Percentiles rank a stretch among this genome's conserved stretches.
Evolutionary conservation across 53 echinoderm and acorn worm genomes (phyloP).

Genomic region (Temnopleurus reevesii): DNA sequence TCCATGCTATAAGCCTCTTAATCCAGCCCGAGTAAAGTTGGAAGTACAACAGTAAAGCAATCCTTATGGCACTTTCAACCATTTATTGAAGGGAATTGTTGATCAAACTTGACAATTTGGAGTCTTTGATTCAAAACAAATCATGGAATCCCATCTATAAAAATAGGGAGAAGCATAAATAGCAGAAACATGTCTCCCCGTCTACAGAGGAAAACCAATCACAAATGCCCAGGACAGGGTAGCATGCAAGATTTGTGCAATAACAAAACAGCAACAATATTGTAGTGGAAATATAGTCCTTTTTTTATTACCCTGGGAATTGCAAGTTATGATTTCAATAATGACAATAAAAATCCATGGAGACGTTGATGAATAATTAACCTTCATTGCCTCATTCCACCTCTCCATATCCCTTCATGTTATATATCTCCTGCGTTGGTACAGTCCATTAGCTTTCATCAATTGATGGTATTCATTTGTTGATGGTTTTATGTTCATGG

Average conservation of each 20-base stretch:
- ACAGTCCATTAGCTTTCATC: background rate
- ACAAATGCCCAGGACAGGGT: no score
- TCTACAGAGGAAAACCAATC: no score
- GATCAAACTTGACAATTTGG: background rate
- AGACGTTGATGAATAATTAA: background rate
- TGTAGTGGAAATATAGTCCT: no score
- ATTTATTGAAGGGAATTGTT: background rate
- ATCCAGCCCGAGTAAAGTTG: background rate
- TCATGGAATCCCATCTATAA: no score
- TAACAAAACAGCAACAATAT: no score
- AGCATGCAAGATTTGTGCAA: no score
- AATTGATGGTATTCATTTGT: background rate
- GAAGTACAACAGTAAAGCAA: background rate
- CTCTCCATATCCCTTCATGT: background rate
- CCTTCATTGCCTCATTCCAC: background rate
- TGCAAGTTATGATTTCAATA: background rate
- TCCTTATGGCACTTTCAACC: background rate
- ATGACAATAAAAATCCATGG: background rate
- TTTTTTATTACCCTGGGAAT: no score
- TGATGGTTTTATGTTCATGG: background rate
- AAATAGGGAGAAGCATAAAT: background rate
- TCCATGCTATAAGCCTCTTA: slow-evolving; percentile 31
- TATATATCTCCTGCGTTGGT: background rate
- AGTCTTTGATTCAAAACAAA: no score
- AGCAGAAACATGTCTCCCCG: background rate